A percentile compares a stretch with the other conserved stretches of the same genome.
These are phyloP conservation scores for Brachyptera risi DNA, from an alignment of 2,888 invertebrate species.

Conservation along the genomic window DNA sequence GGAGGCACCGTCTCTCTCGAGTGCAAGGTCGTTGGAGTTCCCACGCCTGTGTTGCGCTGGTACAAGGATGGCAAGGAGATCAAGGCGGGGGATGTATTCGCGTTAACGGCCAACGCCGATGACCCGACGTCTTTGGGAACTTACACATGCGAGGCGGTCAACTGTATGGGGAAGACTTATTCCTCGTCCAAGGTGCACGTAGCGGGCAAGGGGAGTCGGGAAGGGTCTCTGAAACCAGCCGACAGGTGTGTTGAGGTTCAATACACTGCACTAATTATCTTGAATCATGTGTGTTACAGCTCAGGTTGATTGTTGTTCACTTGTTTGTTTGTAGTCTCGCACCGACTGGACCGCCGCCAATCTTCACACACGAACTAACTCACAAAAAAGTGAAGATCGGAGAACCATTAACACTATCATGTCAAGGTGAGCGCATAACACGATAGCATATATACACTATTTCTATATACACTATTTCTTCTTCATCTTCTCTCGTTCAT, in stretches of 20 bases:
- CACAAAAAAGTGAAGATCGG: constrained; percentile 74
- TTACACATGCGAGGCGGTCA: constrained; percentile 82
- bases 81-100: constrained; percentile 85
- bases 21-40: constrained; percentile 89
- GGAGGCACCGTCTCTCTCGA: constrained; percentile 86
- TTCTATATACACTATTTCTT: no score
- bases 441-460: no score
- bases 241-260: constrained; percentile 59
- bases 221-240: constrained; percentile 63
- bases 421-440: constrained; percentile 73
- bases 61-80: constrained; percentile 84
- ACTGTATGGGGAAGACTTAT: constrained; percentile 82
- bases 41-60: constrained; percentile 66
- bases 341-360: constrained; percentile 68
- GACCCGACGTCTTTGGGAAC: constrained; percentile 84
- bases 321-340: constrained; percentile 43
- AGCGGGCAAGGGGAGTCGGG: constrained; percentile 65
- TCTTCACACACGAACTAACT: constrained; percentile 69
- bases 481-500: no score
- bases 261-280: not conserved
- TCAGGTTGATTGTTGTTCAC: constrained; percentile 2
- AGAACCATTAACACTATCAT: constrained; percentile 66
- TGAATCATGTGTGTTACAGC: not conserved
- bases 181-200: constrained; percentile 83
- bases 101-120: constrained; percentile 75